phyloP scores from a whole-genome alignment of 2,113 vertebrate species.

The Cottus gobio region DNA sequence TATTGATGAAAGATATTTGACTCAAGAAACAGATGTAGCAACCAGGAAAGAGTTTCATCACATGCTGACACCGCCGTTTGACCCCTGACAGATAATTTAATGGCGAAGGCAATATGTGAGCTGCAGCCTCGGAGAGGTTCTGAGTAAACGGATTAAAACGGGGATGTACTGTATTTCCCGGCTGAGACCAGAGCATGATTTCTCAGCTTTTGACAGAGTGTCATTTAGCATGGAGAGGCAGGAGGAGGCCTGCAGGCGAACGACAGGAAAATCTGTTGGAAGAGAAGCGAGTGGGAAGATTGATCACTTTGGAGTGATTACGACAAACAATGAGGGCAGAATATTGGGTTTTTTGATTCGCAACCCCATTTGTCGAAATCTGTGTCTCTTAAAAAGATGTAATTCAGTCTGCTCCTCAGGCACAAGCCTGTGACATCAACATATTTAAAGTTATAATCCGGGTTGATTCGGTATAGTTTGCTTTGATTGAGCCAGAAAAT shows the following conservation, averaged over 20 bases:
- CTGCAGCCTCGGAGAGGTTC: neutral
- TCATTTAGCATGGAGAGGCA: neutral
- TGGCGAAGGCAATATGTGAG: neutral
- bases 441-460: neutral
- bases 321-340: neutral
- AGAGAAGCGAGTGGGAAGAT: neutral
- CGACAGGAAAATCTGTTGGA: neutral
- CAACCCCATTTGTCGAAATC: neutral
- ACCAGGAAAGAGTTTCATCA: neutral
- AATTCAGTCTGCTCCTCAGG: neutral
- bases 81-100: neutral
- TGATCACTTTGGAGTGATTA: neutral
- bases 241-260: slow-evolving; percentile 19
- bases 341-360: neutral
- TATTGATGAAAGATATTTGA: neutral
- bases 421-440: neutral
- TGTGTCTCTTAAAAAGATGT: neutral
- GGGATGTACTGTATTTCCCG: neutral
- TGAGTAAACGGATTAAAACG: neutral
- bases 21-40: neutral
- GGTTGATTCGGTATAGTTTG: neutral
- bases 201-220: neutral
- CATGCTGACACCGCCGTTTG: neutral
- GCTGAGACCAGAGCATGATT: neutral
- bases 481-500: no score